Conservation (phyloP, 2,797 vertebrate genomes). For the Dendrocincla tyrannina region DNA sequence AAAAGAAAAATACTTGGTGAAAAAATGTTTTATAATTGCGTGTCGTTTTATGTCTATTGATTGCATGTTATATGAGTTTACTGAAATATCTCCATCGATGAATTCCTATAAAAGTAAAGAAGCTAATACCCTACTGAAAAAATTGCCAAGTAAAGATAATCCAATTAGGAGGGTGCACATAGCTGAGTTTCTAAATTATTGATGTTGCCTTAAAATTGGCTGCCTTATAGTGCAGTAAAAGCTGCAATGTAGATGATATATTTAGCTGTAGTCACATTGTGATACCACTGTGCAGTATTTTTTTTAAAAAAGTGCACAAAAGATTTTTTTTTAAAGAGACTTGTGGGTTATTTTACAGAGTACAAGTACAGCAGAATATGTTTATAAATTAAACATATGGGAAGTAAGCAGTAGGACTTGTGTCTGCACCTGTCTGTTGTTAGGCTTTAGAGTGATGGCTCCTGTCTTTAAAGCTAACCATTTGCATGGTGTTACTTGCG, state of each 20-base stretch:
- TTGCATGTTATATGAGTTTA: not conserved
- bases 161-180: not conserved
- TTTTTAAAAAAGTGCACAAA: not conserved
- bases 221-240: conserved; percentile 8
- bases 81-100: not conserved
- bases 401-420: not conserved
- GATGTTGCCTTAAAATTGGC: conserved; percentile 6
- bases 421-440: not conserved
- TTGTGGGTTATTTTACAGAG: not conserved
- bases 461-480: not conserved
- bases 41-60: not conserved
- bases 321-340: not conserved
- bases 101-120: not conserved
- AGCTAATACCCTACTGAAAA: not conserved
- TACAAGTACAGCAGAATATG: not conserved
- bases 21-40: not conserved
- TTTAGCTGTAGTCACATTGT: not conserved
- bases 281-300: not conserved
- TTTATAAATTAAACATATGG: not conserved
- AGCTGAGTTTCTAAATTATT: conserved; percentile 35
- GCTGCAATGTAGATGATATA: not conserved
- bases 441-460: not conserved
- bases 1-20: not conserved
- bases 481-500: not conserved
- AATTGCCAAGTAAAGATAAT: not conserved